Percentiles rank a stretch among this genome's conserved stretches.
Conservation (phyloP, 2,888 invertebrate genomes). For the Megaustenia siamemsis region DNA sequence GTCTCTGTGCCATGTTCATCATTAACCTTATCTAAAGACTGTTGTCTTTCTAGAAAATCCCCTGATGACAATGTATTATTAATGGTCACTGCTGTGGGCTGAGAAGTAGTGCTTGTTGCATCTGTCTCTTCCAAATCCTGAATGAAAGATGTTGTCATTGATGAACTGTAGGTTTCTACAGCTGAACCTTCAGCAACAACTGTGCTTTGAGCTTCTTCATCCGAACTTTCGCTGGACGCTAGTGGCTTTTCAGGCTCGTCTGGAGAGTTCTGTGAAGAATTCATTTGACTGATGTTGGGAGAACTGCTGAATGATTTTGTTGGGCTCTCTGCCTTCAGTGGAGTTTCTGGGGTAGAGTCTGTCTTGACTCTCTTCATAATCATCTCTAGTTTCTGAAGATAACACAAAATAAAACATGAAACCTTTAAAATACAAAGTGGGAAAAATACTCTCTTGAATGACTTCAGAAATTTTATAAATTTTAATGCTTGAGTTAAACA, state of each 20-base stretch:
- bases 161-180: constrained; percentile 20
- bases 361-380: constrained; percentile 79
- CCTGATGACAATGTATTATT: constrained; percentile 27
- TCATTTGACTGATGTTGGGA: constrained; percentile 64
- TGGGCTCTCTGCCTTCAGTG: constrained; percentile 57
- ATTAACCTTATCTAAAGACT: background rate
- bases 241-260: constrained; percentile 60
- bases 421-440: background rate
- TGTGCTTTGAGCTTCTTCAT: constrained; percentile 31
- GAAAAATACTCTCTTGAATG: background rate
- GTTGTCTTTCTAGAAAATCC: constrained; percentile 19
- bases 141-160: constrained; percentile 33
- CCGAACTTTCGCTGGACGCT: constrained; percentile 19
- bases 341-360: constrained; percentile 56
- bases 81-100: background rate
- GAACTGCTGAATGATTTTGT: constrained; percentile 65
- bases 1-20: background rate
- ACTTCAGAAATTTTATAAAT: too few relatives aligned
- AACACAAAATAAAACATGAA: constrained; percentile 22
- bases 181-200: constrained; percentile 18
- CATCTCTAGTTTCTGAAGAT: constrained; percentile 76
- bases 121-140: constrained; percentile 7
- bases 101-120: background rate
- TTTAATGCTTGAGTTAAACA: too few relatives aligned
- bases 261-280: constrained; percentile 58